phyloP scores from a whole-genome alignment of 2,888 invertebrate genomes.

The Octonoba sinensis region DNA sequence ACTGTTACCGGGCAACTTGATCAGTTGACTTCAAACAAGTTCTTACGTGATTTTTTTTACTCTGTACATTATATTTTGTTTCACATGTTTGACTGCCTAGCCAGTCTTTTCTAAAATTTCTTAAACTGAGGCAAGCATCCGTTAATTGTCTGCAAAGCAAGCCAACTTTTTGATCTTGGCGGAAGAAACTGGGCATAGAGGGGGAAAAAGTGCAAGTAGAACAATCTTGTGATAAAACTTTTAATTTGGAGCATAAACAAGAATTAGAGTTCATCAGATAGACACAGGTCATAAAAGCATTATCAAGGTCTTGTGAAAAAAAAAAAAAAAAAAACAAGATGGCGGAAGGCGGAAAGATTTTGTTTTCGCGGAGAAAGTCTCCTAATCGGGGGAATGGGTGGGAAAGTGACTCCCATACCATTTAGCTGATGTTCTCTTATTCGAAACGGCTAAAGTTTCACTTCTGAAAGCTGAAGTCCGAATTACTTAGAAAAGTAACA shows the following conservation, averaged over 20 bases:
- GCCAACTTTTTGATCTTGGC: constrained; percentile 48
- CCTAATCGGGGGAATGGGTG: constrained; percentile 55
- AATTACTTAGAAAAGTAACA: no score
- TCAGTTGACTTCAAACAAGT: no score
- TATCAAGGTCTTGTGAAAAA: constrained; percentile 43
- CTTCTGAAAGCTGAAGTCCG: no score
- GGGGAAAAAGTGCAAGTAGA: constrained; percentile 10
- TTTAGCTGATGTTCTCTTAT: no score
- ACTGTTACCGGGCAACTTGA: no score
- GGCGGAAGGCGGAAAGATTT: constrained; percentile 38
- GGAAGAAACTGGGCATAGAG: constrained; percentile 5
- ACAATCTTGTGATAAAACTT: constrained; percentile 61
- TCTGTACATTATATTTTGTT: no score
- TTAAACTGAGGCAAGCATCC: constrained; percentile 38
- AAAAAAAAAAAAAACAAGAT: constrained; percentile 52
- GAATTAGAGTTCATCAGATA: constrained; percentile 60
- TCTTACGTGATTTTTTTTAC: no score
- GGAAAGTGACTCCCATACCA: constrained; percentile 52
- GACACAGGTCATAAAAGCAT: constrained; percentile 58
- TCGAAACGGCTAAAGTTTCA: no score
- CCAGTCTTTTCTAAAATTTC: constrained; percentile 25
- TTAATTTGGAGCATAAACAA: constrained; percentile 61
- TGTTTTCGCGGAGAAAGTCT: constrained; percentile 55
- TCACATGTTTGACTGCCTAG: no score
- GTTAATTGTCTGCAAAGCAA: constrained; percentile 52